Evolutionary conservation across 1,140 invertebrate genomes (phyloP).

Genomic region (Trachelipus rathkii): DNA sequence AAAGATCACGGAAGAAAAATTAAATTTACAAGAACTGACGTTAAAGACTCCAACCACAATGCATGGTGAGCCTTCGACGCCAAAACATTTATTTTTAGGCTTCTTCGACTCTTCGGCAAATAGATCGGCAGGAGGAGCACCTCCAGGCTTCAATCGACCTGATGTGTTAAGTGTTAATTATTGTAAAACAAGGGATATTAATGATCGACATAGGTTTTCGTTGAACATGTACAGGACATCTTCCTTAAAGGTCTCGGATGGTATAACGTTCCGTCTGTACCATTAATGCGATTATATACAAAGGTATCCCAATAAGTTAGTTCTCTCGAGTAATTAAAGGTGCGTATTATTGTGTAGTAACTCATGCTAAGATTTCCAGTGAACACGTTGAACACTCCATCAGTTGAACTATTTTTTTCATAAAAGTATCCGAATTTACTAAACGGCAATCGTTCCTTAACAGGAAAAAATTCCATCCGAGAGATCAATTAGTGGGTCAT

Average conservation of each 20-base stretch:
- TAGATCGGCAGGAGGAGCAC: constrained; percentile 65
- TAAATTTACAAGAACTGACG: constrained; percentile 77
- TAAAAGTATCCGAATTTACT: too few species aligned
- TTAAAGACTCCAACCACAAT: constrained; percentile 79
- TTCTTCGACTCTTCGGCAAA: constrained; percentile 69
- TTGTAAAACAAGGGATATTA: constrained; percentile 68
- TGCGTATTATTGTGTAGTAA: constrained; percentile 70
- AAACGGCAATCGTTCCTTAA: too few species aligned
- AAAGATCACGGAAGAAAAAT: constrained; percentile 65
- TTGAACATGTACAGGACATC: constrained; percentile 73
- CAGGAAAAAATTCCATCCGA: too few species aligned
- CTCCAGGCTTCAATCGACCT: constrained; percentile 64
- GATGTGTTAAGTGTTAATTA: constrained; percentile 58
- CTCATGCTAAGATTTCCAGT: constrained; percentile 64
- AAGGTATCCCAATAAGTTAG: constrained; percentile 70
- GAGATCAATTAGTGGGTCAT: too few species aligned
- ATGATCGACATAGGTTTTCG: constrained; percentile 75
- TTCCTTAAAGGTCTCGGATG: constrained; percentile 68
- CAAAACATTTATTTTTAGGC: constrained; percentile 74
- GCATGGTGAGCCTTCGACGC: constrained; percentile 76
- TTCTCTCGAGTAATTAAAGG: constrained; percentile 62
- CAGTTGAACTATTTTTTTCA: constrained; percentile 69
- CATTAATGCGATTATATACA: constrained; percentile 71
- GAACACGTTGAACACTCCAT: constrained; percentile 72
- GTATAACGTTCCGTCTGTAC: constrained; percentile 82